Percentiles rank a stretch among this genome's conserved stretches.
phyloP scores from a whole-genome alignment of 2,797 vertebrate species.

The Gallinago nigripennis region DNA sequence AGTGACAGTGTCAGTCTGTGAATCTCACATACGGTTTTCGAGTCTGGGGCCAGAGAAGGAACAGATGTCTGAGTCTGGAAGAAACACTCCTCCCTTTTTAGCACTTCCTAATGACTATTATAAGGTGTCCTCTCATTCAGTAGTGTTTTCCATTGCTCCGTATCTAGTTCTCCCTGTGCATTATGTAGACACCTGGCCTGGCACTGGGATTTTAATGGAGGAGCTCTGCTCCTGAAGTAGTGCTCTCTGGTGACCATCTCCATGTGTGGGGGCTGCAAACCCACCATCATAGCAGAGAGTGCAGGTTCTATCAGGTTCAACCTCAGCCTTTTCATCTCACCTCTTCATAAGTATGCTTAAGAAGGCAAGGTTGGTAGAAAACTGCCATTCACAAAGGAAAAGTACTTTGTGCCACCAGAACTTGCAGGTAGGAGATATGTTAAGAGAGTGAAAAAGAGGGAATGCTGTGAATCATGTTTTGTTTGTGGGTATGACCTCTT shows the following conservation, averaged over 20 bases:
- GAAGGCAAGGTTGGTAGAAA: constrained; percentile 12
- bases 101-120: background rate
- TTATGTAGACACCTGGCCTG: background rate
- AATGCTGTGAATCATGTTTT: background rate
- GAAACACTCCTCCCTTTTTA: constrained; percentile 15
- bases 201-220: background rate
- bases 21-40: background rate
- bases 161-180: background rate
- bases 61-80: constrained; percentile 25
- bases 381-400: background rate
- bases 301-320: background rate
- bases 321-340: background rate
- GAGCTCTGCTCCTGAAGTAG: background rate
- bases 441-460: background rate
- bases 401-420: background rate
- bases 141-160: background rate
- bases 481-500: background rate
- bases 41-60: constrained; percentile 27
- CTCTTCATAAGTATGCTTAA: background rate
- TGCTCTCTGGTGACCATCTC: background rate
- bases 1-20: constrained; percentile 26
- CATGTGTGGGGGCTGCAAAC: background rate
- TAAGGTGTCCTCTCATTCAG: background rate
- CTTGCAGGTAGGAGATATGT: background rate
- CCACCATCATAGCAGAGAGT: fast-evolving